phyloP scores from a whole-genome alignment of 2,113 vertebrate genomes.

The cat (Felis catus) region DNA sequence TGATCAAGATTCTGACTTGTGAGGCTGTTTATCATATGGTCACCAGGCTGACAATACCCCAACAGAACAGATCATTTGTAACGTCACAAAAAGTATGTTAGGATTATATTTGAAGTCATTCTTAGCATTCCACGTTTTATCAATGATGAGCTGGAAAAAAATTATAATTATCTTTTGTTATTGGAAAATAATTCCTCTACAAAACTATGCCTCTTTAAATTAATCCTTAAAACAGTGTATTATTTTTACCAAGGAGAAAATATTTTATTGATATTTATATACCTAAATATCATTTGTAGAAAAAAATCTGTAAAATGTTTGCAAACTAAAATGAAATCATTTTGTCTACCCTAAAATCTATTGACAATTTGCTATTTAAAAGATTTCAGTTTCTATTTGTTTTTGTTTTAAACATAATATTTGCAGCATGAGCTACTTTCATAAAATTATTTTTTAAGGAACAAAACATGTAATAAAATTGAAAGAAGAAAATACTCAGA shows the following conservation, averaged over 20 bases:
- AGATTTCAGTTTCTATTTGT: background rate
- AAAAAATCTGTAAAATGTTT: conserved; percentile 62
- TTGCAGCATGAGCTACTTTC: background rate
- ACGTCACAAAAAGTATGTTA: background rate
- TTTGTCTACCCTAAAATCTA: conserved; percentile 22
- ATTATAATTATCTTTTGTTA: background rate
- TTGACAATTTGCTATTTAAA: background rate
- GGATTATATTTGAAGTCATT: background rate
- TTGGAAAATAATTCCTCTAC: background rate
- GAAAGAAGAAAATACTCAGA: background rate
- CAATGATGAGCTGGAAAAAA: background rate
- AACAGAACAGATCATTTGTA: background rate
- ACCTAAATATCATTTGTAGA: conserved; percentile 68
- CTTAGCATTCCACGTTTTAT: background rate
- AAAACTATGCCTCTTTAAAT: background rate
- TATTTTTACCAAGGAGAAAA: background rate
- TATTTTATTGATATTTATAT: no score
- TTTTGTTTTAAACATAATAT: background rate
- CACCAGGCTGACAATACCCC: background rate
- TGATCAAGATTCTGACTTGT: background rate
- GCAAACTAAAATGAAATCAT: conserved; percentile 22
- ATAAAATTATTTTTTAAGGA: background rate
- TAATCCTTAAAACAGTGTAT: background rate
- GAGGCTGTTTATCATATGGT: background rate
- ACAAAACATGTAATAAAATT: background rate